Evolutionary conservation across 2,888 invertebrate genomes (phyloP), one percentile per base, ranked within the genome.

Genomic region (Marronus borbonicus): DNA sequence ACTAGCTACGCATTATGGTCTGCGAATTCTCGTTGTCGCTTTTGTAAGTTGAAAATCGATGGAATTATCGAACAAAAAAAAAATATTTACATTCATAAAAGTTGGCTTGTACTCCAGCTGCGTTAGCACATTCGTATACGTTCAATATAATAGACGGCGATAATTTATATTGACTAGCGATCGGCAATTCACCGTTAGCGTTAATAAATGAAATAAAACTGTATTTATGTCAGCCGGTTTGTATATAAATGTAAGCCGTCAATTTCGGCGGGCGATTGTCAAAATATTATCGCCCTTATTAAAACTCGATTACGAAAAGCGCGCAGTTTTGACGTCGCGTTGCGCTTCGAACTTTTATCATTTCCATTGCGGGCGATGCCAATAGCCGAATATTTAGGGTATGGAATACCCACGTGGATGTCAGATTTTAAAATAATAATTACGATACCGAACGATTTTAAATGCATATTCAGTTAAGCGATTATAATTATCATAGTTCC

Each of bases 181-280:
- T n/a, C 20, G 58, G 24, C 72, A 60, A 5, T 60, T 72, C 44
- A 39, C 58, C 36, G 55, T 60, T 72, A 72, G 58, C 39, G 44
- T n/a, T 76, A 76, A 75, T 76, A 62, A 78, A 78, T 78, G 76
- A 75, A 75, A 76, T 78, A 78, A 76, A 78, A 75, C 69, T 78
- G 76, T 62, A 75, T 68, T 39, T 55, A 66, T 76, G 76, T 78
- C 68, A 28, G 20, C 44, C 44, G 36, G 31, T 77, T 36, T 75
- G 68, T 36, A 66, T 69, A 49, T 49, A 44, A 70, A 64, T 72
- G 70, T 77, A 72, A 77, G 17, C 36, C 31, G 72, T 72, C 58
- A 58, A 39, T 58, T 58, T 36, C 3, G 39, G 17, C 31, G 70
- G 36, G 17, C 39, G 39, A 24, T 17, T 36, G 28, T 70, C 17